Conservation (phyloP, 2,113 vertebrate genomes). For the Esox niger region DNA sequence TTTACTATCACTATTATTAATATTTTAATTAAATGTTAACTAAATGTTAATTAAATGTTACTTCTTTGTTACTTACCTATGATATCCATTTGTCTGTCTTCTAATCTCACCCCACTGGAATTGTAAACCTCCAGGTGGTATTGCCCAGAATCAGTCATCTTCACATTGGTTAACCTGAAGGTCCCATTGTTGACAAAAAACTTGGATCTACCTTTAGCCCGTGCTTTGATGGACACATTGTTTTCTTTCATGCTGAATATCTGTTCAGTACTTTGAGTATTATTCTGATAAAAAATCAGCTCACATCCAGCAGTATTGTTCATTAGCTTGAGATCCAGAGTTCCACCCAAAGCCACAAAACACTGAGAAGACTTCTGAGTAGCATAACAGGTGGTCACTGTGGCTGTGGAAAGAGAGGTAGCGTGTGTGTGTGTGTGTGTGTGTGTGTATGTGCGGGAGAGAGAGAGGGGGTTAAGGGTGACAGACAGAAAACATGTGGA, state of each 20-base stretch:
- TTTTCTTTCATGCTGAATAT: conserved; percentile 34
- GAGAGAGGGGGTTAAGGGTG: neutral
- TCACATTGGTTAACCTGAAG: too few species aligned
- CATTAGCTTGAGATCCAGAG: conserved; percentile 47
- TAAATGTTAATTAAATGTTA: too few species aligned
- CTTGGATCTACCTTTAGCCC: conserved; percentile 7
- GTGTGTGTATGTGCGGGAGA: too few species aligned
- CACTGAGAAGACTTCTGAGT: conserved; percentile 6
- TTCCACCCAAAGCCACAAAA: conserved; percentile 19
- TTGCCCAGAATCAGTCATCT: too few species aligned
- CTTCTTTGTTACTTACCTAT: too few species aligned
- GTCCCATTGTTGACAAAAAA: conserved; percentile 41
- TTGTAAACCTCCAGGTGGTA: too few species aligned
- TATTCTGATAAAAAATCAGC: conserved; percentile 6
- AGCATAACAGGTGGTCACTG: conserved; percentile 31
- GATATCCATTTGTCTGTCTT: too few species aligned
- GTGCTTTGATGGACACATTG: neutral
- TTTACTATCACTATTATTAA: too few species aligned
- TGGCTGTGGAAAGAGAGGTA: neutral
- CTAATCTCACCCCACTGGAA: too few species aligned
- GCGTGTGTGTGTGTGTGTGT: too few species aligned
- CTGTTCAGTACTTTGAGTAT: fast-evolving
- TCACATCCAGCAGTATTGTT: neutral
- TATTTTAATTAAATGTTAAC: too few species aligned
- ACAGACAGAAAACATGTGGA: too few species aligned